phyloP scores from a whole-genome alignment of 2,113 vertebrate species.

The Alaudala cheleensis region DNA sequence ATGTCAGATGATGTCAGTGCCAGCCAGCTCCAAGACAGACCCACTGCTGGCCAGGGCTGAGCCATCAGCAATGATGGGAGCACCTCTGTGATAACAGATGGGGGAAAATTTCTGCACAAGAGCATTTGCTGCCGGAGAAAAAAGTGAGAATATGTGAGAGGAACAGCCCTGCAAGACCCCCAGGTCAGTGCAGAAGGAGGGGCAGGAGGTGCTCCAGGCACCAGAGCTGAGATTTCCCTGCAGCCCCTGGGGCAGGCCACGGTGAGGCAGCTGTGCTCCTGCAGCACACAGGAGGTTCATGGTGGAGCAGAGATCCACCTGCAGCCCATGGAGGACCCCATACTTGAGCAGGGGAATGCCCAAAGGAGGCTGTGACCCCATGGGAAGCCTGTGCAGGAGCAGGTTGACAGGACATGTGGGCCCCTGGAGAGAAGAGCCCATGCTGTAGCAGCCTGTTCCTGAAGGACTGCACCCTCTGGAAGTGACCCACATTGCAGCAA shows the following conservation, averaged over 20 bases:
- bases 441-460: background rate
- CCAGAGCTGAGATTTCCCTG: background rate
- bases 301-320: background rate
- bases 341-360: background rate
- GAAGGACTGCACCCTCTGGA: background rate
- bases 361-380: background rate
- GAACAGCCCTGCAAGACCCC: background rate
- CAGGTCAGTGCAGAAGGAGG: background rate
- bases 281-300: background rate
- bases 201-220: rapidly evolving
- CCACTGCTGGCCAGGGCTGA: background rate
- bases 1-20: background rate
- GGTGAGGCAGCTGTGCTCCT: background rate
- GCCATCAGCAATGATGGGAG: background rate
- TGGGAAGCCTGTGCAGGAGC: background rate
- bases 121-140: background rate
- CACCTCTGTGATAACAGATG: background rate
- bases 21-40: background rate
- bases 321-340: rapidly evolving
- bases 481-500: background rate
- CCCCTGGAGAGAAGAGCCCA: background rate
- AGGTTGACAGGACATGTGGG: background rate
- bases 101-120: background rate
- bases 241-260: rapidly evolving
- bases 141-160: background rate